Percentiles rank a stretch among this genome's conserved stretches.
These are phyloP conservation scores for Bombus balteatus DNA, from an alignment of 1,140 invertebrate species.

Conservation along the genomic window DNA sequence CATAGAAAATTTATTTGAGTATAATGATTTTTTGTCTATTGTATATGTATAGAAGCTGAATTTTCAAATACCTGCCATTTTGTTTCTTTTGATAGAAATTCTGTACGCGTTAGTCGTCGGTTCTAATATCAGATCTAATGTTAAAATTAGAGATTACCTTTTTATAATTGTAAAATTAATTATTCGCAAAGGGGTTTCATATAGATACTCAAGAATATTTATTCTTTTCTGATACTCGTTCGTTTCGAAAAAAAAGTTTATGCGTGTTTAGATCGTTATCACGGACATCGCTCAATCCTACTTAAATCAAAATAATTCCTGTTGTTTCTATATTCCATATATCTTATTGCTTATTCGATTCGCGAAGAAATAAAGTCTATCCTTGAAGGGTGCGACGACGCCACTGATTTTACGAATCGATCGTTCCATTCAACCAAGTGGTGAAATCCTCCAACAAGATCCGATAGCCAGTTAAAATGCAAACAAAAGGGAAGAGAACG, in stretches of 20 bases:
- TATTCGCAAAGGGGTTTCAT: not conserved
- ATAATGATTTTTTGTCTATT: not conserved
- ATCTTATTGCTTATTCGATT: not conserved
- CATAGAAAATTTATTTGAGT: no score
- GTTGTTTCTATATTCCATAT: not conserved
- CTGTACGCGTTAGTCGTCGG: no score
- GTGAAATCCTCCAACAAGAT: not conserved
- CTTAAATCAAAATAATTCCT: not conserved
- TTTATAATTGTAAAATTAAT: not conserved
- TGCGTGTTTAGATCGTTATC: not conserved
- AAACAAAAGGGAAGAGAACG: not conserved
- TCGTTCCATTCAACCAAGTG: not conserved
- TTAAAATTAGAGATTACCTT: not conserved
- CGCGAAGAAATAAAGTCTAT: not conserved
- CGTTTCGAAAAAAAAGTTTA: not conserved
- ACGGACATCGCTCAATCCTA: not conserved
- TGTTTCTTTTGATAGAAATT: no score
- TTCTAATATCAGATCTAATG: no score
- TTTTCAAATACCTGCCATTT: no score
- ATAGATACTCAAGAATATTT: not conserved
- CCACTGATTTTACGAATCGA: constrained; percentile 10
- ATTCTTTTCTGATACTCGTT: not conserved
- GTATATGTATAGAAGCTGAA: no score
- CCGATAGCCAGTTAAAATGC: not conserved
- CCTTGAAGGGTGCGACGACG: constrained; percentile 19